phyloP scores from a whole-genome alignment of 1,140 invertebrate species.

The Bombyx mori region ASM3026992v2 NC_085118.1:15968501-15969000 shows the following conservation, averaged over 20 bases:
- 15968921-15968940: too few species aligned
- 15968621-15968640: slow-evolving; percentile 47
- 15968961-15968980: too few species aligned
- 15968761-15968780: slow-evolving; percentile 11
- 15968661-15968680: slow-evolving; percentile 21
- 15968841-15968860: slow-evolving; percentile 51
- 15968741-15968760: slow-evolving; percentile 1
- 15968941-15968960: too few species aligned
- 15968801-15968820: slow-evolving; percentile 36
- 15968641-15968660: slow-evolving; percentile 32
- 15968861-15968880: slow-evolving; percentile 49
- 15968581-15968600: too few species aligned
- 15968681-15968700: slow-evolving; percentile 17
- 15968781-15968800: slow-evolving; percentile 25
- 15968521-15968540: too few species aligned
- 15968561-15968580: too few species aligned
- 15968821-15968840: slow-evolving; percentile 59
- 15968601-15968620: slow-evolving; percentile 35
- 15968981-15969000: too few species aligned
- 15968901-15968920: slow-evolving; percentile 4
- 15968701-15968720: slow-evolving; percentile 7
- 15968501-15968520: background rate
- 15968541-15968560: too few species aligned
- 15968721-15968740: slow-evolving; percentile 7
- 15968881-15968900: slow-evolving; percentile 49